phyloP scores from a whole-genome alignment of 2,888 invertebrate genomes.

The Heteromurus nitidus region DNA sequence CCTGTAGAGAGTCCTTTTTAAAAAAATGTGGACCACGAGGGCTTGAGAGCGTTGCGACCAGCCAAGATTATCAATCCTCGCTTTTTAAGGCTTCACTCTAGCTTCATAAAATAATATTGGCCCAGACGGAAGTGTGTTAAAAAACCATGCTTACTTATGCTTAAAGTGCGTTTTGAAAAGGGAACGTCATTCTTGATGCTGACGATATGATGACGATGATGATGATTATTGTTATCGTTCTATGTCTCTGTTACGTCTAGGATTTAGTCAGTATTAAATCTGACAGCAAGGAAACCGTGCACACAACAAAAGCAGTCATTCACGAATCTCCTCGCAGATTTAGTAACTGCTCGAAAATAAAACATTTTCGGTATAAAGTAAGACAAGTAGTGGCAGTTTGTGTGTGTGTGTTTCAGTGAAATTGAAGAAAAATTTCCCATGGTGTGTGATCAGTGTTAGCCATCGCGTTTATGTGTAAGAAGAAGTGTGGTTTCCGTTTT shows the following conservation, averaged over 20 bases:
- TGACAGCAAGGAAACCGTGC: constrained; percentile 57
- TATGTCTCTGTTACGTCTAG: constrained; percentile 55
- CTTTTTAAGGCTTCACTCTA: neutral
- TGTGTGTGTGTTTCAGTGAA: constrained; percentile 30
- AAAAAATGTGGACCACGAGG: constrained; percentile 9
- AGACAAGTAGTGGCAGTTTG: constrained; percentile 26
- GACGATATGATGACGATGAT: constrained; percentile 45
- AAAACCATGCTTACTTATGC: constrained; percentile 51
- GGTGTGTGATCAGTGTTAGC: constrained; percentile 17
- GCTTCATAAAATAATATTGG: constrained; percentile 2
- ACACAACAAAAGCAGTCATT: neutral
- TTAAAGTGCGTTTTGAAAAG: constrained; percentile 49
- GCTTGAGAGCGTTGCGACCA: neutral
- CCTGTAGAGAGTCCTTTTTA: neutral
- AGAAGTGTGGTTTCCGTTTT: constrained; percentile 54
- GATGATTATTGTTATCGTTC: constrained; percentile 42
- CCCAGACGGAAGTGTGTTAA: constrained; percentile 53
- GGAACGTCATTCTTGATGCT: constrained; percentile 53
- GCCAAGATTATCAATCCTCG: neutral
- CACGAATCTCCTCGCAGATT: neutral
- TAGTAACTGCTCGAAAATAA: neutral
- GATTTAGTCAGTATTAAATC: constrained; percentile 58
- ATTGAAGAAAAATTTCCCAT: constrained; percentile 48
- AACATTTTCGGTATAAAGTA: neutral
- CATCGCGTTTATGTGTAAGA: constrained; percentile 14